Evolutionary conservation across 2,113 vertebrate genomes (phyloP).

Genomic region (Macquaria ambigua): DNA sequence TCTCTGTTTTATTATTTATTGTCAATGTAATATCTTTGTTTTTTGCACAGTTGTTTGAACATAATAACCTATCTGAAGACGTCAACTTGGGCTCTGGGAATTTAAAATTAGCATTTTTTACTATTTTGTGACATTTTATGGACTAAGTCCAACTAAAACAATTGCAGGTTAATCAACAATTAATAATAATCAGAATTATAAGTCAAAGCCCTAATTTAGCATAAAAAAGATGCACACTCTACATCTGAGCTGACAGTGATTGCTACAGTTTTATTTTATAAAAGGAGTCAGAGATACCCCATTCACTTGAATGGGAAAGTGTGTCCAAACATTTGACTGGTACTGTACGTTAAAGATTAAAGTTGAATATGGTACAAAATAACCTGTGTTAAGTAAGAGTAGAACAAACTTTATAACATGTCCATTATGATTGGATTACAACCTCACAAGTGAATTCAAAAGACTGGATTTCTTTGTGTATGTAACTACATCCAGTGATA

Average conservation of each 20-base stretch:
- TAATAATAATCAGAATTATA: too few relatives aligned
- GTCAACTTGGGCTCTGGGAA: neutral
- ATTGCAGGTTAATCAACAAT: neutral
- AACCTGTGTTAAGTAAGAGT: neutral
- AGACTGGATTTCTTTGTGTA: neutral
- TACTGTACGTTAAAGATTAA: neutral
- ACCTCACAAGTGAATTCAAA: neutral
- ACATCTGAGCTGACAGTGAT: neutral
- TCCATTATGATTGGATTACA: neutral
- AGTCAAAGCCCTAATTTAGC: neutral
- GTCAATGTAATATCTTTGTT: neutral
- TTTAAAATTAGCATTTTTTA: neutral
- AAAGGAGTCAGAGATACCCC: neutral
- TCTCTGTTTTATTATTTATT: neutral
- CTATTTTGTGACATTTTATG: neutral
- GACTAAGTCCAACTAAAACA: neutral
- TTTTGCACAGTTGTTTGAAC: neutral
- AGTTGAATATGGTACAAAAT: neutral
- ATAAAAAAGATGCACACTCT: neutral
- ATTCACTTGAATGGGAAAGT: too few relatives aligned
- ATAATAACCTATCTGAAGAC: neutral
- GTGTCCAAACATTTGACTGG: too few relatives aligned
- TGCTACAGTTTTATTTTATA: neutral
- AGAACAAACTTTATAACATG: neutral
- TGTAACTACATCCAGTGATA: neutral